Conservation (phyloP, 1,140 invertebrate species). For the Ostrea edulis region DNA sequence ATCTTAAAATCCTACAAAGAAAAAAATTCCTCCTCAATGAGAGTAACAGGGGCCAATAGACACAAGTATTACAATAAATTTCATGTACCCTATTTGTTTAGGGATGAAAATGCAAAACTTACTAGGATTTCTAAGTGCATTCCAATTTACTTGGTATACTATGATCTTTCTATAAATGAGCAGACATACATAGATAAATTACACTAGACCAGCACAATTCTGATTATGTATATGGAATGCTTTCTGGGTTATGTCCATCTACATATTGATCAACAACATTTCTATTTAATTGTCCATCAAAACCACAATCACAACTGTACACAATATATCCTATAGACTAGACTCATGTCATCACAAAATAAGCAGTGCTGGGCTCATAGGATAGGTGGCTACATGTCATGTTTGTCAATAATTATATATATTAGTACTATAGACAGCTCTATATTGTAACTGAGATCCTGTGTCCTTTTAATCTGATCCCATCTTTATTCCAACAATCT, state of each 20-base stretch:
- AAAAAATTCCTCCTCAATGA: background rate
- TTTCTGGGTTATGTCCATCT: conserved; percentile 17
- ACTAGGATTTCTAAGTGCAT: background rate
- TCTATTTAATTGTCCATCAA: background rate
- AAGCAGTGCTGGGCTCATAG: background rate
- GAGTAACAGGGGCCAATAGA: background rate
- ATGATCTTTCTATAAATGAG: background rate
- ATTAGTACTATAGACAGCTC: background rate
- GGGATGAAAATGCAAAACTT: background rate
- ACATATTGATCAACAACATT: conserved; percentile 6
- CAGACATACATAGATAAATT: background rate
- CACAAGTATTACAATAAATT: background rate
- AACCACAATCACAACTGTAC: background rate
- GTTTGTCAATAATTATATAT: conserved; percentile 29
- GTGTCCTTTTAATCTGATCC: conserved; percentile 52
- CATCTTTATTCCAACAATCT: conserved; percentile 63
- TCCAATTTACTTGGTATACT: background rate
- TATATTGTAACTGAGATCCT: background rate
- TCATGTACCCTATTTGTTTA: background rate
- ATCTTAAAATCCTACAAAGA: background rate
- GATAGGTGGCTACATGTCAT: conserved; percentile 18
- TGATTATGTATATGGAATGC: conserved; percentile 24
- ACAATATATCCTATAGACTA: background rate
- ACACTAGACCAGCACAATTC: background rate
- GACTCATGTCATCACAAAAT: background rate